These are phyloP conservation scores for Drosophila emarginata DNA, from an alignment of 2,888 invertebrate species.

Conservation along the genomic window DNA sequence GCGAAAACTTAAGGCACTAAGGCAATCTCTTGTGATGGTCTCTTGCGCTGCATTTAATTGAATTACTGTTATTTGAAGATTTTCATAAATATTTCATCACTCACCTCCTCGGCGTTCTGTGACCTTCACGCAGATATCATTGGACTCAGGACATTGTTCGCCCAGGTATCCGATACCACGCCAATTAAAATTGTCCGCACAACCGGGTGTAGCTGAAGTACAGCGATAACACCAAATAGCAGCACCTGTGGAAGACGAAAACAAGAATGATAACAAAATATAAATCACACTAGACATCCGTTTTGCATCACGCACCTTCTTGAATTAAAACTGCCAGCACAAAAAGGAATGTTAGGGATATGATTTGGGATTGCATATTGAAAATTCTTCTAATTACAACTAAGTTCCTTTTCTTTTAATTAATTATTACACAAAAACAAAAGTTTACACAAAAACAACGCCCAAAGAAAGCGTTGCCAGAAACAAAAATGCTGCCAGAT, in stretches of 20 bases:
- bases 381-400: neutral
- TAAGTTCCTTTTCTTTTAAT: neutral
- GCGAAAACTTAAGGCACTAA: conserved; percentile 90
- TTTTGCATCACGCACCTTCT: conserved; percentile 53
- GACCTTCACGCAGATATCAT: conserved; percentile 95
- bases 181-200: conserved; percentile 93
- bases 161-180: conserved; percentile 88
- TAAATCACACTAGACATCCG: neutral
- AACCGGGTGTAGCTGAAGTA: conserved; percentile 94
- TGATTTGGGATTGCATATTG: conserved; percentile 22
- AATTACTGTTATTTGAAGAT: neutral
- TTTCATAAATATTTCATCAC: conserved; percentile 27
- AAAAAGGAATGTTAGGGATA: conserved; percentile 37
- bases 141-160: conserved; percentile 90
- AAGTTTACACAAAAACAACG: conserved; percentile 27
- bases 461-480: conserved; percentile 20
- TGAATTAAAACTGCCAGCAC: conserved; percentile 47
- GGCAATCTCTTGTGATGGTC: conserved; percentile 92
- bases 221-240: conserved; percentile 94
- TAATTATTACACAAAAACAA: neutral
- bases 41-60: conserved; percentile 86
- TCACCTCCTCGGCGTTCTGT: conserved; percentile 93
- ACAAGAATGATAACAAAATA: conserved; percentile 1
- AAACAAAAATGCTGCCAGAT: neutral
- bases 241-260: conserved; percentile 81